Evolutionary conservation across 2,797 vertebrate genomes (phyloP).

Genomic region (Xerus rutilus): DNA sequence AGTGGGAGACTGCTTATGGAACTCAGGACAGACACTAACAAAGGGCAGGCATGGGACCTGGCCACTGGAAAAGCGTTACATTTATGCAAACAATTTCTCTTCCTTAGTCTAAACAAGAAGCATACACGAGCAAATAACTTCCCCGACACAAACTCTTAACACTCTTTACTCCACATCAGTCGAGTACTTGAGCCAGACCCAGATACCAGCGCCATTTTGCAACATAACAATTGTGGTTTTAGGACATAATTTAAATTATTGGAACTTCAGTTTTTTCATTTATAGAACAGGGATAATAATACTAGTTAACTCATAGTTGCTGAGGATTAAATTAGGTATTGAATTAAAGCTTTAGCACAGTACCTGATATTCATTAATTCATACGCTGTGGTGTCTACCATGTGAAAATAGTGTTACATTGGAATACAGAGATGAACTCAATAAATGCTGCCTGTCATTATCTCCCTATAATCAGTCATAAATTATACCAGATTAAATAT

Average conservation of each 20-base stretch:
- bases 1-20: background rate
- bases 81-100: background rate
- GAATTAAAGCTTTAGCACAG: background rate
- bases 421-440: slow-evolving; percentile 1
- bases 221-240: background rate
- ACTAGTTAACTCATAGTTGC: background rate
- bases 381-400: no score
- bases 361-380: background rate
- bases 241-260: background rate
- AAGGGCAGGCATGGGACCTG: background rate
- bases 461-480: background rate
- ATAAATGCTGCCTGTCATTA: background rate
- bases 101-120: slow-evolving; percentile 31
- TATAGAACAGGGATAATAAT: background rate
- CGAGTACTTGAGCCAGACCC: background rate
- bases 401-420: background rate
- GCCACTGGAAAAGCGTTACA: background rate
- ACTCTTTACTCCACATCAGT: background rate
- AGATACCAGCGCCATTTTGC: background rate
- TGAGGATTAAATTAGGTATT: background rate
- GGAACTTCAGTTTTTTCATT: background rate
- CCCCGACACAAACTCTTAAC: background rate
- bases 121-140: background rate
- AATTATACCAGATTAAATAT: background rate
- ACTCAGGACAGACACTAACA: background rate